Evolutionary conservation across 2,888 invertebrate genomes (phyloP).

Genomic region (Salpingus planirostris): DNA sequence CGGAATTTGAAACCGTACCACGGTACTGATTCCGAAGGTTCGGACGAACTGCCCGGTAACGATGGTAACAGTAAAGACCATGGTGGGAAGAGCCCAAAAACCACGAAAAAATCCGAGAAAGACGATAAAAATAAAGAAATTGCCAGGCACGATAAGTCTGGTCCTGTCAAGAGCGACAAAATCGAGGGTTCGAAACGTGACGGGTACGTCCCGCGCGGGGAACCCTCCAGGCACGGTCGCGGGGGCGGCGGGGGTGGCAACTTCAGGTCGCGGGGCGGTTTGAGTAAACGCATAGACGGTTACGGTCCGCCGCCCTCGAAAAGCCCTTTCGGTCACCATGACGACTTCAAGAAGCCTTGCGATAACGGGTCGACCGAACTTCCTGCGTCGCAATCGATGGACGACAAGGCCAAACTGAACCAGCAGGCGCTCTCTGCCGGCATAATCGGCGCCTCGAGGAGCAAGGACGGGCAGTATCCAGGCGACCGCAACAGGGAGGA

Average conservation of each 20-base stretch:
- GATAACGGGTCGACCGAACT: conserved; percentile 29
- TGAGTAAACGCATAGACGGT: conserved; percentile 58
- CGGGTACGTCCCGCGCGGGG: conserved; percentile 72
- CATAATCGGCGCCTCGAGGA: conserved; percentile 41
- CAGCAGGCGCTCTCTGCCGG: conserved; percentile 60
- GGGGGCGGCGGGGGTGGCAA: conserved; percentile 44
- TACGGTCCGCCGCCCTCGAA: conserved; percentile 76
- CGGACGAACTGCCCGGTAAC: conserved; percentile 59
- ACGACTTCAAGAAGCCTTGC: conserved; percentile 30
- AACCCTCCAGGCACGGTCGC: conserved; percentile 79
- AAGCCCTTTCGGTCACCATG: conserved; percentile 56
- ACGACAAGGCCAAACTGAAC: conserved; percentile 59
- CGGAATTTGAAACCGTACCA: conserved; percentile 17
- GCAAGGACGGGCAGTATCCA: no score
- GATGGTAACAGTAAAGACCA: conserved; percentile 38
- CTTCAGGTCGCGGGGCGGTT: conserved; percentile 38
- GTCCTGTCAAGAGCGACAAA: conserved; percentile 49
- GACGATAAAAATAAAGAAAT: conserved; percentile 46
- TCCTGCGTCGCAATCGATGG: conserved; percentile 25
- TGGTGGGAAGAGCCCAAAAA: no score
- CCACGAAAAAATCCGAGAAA: conserved; percentile 46
- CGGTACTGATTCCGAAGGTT: conserved; percentile 66
- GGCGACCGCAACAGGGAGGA: conserved; percentile 13
- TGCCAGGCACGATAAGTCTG: conserved; percentile 32
- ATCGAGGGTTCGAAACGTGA: background rate